Evolutionary conservation across 2,888 invertebrate species (phyloP), one percentile per base, ranked within the genome.

Genomic region (Trichopria drosophilae): DNA sequence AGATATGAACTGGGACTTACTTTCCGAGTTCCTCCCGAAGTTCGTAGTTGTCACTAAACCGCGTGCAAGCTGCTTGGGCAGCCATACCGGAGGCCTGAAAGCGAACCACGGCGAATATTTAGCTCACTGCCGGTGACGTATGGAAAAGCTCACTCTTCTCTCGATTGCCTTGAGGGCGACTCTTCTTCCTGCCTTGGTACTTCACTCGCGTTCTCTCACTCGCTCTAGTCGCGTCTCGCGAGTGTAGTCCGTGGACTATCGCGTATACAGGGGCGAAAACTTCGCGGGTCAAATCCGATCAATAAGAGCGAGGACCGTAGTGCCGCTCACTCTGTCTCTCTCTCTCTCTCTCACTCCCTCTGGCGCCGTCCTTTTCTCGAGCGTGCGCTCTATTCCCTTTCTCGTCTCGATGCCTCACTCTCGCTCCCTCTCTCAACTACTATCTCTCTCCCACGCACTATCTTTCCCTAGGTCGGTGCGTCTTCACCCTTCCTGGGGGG

Each of bases 1-100:
- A n/a, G n/a, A n/a, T n/a, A n/a, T n/a, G n/a, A n/a, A n/a, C n/a
- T n/a, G 32, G 23, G 46, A 90, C 93, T 87, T 83, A 93, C 93
- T 98, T 98, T 80, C 98, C 98, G 77, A 99, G 85, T 84, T 99
- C 98, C 82, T 99, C 98, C 82, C 98, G 98, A 69, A 99, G 87
- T 76, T 99, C 98, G 81, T 99, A 99, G 81, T 97, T 96, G 82
- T 99, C 98, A 80, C 93, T 96, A 82, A 98, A 98, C 77, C 96
- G 91, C 77, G 95, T 96, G 82, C 93, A 91, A 80, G 90, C 87
- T 79, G 87, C 85, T 77, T 88, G 89, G 79, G 88, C 88, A 81
- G 91, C 87, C 91, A 92, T 91, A 80, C 79, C 80, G 80, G 79
- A 64, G 63, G 65, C 50, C 64, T 62, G 58, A 62, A 60, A 60